A percentile compares a stretch with the other conserved stretches of the same genome.
Evolutionary conservation across 2,797 vertebrate genomes (phyloP).

Genomic region (Choloepus didactylus): DNA sequence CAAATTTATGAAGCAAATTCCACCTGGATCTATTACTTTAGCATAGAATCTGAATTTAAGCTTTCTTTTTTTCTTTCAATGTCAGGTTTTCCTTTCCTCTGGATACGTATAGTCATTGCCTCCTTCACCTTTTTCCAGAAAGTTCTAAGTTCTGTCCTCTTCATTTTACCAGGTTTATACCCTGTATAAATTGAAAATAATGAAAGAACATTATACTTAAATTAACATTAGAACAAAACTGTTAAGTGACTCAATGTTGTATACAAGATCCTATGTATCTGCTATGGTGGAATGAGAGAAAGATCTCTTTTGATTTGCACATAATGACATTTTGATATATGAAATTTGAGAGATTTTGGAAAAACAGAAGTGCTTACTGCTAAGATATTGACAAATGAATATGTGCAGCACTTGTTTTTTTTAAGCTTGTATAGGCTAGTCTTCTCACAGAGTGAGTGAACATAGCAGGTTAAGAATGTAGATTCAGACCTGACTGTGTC

Average conservation of each 20-base stretch:
- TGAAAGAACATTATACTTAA: background rate
- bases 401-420: background rate
- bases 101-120: accelerated
- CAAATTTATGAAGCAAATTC: conserved; percentile 13
- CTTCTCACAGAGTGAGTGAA: background rate
- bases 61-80: background rate
- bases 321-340: background rate
- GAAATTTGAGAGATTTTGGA: background rate
- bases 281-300: background rate
- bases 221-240: background rate
- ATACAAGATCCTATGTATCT: background rate
- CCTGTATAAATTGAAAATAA: background rate
- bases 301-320: background rate
- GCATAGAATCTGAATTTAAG: background rate
- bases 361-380: background rate
- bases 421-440: background rate
- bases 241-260: background rate
- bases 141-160: background rate
- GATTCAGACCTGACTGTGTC: background rate
- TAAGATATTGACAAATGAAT: background rate
- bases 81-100: background rate
- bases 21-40: background rate
- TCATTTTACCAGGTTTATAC: background rate
- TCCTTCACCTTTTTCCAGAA: background rate
- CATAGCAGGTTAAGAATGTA: background rate